Conservation (phyloP, 2,888 invertebrate genomes). For the Lymantria monacha region DNA sequence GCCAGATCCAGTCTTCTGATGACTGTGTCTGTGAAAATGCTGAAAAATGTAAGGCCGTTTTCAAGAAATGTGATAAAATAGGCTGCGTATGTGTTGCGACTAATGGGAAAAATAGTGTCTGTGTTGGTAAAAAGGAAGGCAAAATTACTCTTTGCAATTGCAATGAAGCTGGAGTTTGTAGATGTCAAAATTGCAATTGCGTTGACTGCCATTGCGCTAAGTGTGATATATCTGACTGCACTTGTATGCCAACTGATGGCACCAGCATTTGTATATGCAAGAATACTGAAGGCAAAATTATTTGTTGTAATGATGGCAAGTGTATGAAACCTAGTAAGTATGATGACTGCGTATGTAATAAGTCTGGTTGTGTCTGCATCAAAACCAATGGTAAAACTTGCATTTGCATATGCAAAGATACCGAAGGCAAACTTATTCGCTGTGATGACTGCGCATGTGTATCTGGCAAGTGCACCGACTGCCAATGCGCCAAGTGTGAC, state of each 20-base stretch:
- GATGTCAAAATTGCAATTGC: constrained; percentile 33
- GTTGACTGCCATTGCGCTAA: constrained; percentile 32
- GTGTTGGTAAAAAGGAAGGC: constrained; percentile 34
- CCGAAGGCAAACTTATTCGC: constrained; percentile 14
- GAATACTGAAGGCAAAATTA: constrained; percentile 21
- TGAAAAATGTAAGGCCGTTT: constrained; percentile 17
- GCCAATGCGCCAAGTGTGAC: background rate
- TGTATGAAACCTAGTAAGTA: constrained; percentile 39
- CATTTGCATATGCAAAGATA: constrained; percentile 32
- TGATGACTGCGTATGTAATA: constrained; percentile 36
- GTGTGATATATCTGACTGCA: constrained; percentile 11
- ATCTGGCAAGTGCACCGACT: background rate
- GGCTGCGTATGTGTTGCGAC: constrained; percentile 38
- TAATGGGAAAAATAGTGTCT: constrained; percentile 35
- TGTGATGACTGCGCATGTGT: constrained; percentile 16
- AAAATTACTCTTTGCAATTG: constrained; percentile 24
- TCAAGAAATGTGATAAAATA: constrained; percentile 26
- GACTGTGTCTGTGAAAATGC: constrained; percentile 34
- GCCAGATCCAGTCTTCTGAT: constrained; percentile 31
- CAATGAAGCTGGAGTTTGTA: constrained; percentile 16
- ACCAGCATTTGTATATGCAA: constrained; percentile 23
- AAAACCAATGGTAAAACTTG: constrained; percentile 29
- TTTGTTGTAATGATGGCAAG: constrained; percentile 35
- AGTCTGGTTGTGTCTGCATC: constrained; percentile 29
- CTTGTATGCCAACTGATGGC: constrained; percentile 16